Conservation (phyloP, 2,113 vertebrate genomes). For the Apodemus sylvaticus region DNA sequence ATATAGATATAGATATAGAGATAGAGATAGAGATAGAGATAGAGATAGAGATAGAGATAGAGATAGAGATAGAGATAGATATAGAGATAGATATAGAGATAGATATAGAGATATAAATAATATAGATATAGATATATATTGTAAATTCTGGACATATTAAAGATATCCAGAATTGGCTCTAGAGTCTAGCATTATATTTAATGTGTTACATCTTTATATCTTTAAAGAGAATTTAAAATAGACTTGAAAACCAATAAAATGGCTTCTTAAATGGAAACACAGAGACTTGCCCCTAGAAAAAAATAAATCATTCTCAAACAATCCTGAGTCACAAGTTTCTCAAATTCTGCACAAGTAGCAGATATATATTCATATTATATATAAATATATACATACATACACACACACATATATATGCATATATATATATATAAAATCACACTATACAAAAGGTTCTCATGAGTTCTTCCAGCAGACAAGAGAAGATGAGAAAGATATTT, state of each 20-base stretch:
- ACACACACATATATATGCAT: accelerated
- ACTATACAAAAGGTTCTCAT: background rate
- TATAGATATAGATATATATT: no score
- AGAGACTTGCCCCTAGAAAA: background rate
- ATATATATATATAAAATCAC: background rate
- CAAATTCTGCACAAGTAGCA: background rate
- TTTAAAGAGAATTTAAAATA: background rate
- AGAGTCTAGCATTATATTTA: background rate
- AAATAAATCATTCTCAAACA: background rate
- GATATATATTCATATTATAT: no score
- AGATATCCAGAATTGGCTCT: background rate
- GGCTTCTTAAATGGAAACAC: background rate
- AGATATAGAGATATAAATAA: no score
- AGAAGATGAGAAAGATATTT: background rate
- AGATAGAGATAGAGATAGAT: no score
- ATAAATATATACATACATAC: no score
- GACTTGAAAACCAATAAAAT: conserved; percentile 11
- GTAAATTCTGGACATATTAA: background rate
- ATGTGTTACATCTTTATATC: background rate
- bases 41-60: accelerated
- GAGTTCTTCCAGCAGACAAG: background rate
- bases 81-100: accelerated
- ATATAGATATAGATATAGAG: no score
- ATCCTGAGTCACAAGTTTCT: background rate
- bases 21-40: no score